phyloP scores from a whole-genome alignment of 2,888 invertebrate species.

The Flexamia atlantica region DNA sequence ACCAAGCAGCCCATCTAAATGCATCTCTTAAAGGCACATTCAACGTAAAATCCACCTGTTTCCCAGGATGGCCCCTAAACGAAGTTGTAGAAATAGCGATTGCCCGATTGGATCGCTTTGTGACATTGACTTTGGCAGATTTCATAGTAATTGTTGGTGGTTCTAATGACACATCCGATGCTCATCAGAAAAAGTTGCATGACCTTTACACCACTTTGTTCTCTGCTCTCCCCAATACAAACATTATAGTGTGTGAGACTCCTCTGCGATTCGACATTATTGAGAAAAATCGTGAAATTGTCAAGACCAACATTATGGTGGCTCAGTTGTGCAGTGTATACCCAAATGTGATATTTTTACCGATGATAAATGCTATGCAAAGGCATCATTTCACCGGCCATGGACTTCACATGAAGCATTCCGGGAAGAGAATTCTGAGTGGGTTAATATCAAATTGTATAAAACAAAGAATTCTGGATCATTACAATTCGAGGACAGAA shows the following conservation, averaged over 20 bases:
- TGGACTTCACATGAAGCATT: slow-evolving; percentile 49
- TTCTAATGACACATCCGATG: slow-evolving; percentile 38
- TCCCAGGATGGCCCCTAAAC: slow-evolving; percentile 42
- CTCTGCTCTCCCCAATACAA: slow-evolving; percentile 37
- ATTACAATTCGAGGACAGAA: slow-evolving; percentile 5
- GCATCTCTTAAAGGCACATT: slow-evolving; percentile 30
- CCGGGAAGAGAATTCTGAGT: slow-evolving; percentile 45
- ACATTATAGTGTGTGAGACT: slow-evolving; percentile 50
- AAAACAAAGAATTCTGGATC: neutral
- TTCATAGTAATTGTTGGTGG: slow-evolving; percentile 51
- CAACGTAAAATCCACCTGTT: slow-evolving; percentile 45
- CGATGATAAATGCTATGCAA: slow-evolving; percentile 48
- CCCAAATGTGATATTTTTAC: slow-evolving; percentile 44
- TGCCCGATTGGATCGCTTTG: slow-evolving; percentile 5
- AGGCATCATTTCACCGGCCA: slow-evolving; percentile 42
- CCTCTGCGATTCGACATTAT: slow-evolving; percentile 39
- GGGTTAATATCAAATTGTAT: slow-evolving; percentile 43
- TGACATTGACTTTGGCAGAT: slow-evolving; percentile 24
- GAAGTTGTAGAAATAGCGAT: slow-evolving; percentile 50
- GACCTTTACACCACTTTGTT: slow-evolving; percentile 26
- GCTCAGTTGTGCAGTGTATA: slow-evolving; percentile 38
- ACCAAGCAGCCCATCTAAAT: slow-evolving; percentile 55
- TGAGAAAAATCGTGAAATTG: slow-evolving; percentile 47
- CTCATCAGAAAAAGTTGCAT: slow-evolving; percentile 24
- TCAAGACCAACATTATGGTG: slow-evolving; percentile 47